Percentiles rank a stretch among this genome's conserved stretches.
phyloP scores from a whole-genome alignment of 1,140 invertebrate species.

The Vanessa atalanta region DNA sequence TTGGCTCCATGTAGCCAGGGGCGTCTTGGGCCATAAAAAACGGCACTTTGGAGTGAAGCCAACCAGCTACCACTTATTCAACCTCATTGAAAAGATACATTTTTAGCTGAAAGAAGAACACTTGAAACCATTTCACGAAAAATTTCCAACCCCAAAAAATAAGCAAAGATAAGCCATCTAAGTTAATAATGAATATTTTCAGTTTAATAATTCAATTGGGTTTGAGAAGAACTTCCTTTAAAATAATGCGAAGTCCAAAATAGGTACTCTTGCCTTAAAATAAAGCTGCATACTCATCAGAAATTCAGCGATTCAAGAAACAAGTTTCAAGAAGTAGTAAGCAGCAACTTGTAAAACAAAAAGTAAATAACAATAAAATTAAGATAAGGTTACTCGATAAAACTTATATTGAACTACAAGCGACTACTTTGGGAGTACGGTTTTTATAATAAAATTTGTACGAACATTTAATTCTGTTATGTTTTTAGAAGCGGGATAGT shows the following conservation, averaged over 20 bases:
- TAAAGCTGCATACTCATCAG: conserved; percentile 7
- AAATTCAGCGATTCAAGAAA: conserved; percentile 13
- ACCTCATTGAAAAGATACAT: conserved; percentile 65
- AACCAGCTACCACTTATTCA: conserved; percentile 57
- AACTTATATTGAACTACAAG: conserved; percentile 1
- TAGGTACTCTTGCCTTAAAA: background rate
- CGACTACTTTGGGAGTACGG: background rate
- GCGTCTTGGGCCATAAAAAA: conserved; percentile 67
- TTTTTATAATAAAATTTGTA: background rate
- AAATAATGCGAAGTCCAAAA: background rate
- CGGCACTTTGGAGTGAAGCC: conserved; percentile 71
- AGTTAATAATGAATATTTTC: background rate
- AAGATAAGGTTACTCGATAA: conserved; percentile 8
- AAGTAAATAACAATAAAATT: conserved; percentile 15
- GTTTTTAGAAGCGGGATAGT: too few relatives aligned
- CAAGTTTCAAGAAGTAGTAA: conserved; percentile 13
- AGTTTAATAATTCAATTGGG: background rate
- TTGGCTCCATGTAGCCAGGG: conserved; percentile 51
- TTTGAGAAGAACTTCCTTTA: background rate
- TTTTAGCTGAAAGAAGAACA: conserved; percentile 61
- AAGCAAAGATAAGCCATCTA: background rate
- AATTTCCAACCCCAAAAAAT: background rate
- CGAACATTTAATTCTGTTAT: too few relatives aligned
- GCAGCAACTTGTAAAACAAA: conserved; percentile 4
- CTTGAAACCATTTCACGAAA: conserved; percentile 47